Conservation (phyloP, 1,140 invertebrate species). For the Brachionus koreanus region DNA sequence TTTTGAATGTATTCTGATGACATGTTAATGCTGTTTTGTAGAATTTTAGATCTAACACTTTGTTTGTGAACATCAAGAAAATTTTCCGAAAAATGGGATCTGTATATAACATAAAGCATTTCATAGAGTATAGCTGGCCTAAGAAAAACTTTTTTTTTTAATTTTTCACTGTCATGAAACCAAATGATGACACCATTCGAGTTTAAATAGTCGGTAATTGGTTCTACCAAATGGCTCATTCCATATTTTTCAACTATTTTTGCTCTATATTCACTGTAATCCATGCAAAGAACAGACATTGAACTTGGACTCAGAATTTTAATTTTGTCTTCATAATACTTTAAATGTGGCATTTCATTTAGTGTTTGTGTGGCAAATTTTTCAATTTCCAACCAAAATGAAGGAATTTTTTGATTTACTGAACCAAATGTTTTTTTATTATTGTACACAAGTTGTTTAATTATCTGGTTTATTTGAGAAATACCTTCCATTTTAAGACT, state of each 20-base stretch:
- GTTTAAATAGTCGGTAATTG: constrained; percentile 8
- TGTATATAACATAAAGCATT: constrained; percentile 8
- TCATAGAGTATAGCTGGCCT: constrained; percentile 21
- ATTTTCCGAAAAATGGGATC: neutral
- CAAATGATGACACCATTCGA: neutral
- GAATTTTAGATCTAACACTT: constrained; percentile 10
- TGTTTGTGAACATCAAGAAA: constrained; percentile 23
- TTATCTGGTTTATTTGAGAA: neutral
- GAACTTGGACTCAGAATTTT: neutral
- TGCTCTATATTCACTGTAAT: neutral
- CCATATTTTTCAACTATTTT: constrained; percentile 36
- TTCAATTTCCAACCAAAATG: constrained; percentile 37
- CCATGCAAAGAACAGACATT: constrained; percentile 1
- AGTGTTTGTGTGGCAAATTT: neutral
- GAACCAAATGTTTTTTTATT: constrained; percentile 4
- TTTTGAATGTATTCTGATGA: neutral
- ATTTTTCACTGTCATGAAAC: neutral
- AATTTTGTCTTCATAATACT: constrained; percentile 18
- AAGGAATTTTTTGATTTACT: constrained; percentile 28
- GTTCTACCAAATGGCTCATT: constrained; percentile 34
- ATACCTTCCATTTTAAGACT: constrained; percentile 33
- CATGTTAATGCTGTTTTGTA: neutral
- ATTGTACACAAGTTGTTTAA: neutral
- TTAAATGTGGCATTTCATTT: neutral
- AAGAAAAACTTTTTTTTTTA: constrained; percentile 29